Evolutionary conservation across 2,888 invertebrate species (phyloP), one percentile per base, ranked within the genome.

Genomic region (Dascillus cervinus): DNA sequence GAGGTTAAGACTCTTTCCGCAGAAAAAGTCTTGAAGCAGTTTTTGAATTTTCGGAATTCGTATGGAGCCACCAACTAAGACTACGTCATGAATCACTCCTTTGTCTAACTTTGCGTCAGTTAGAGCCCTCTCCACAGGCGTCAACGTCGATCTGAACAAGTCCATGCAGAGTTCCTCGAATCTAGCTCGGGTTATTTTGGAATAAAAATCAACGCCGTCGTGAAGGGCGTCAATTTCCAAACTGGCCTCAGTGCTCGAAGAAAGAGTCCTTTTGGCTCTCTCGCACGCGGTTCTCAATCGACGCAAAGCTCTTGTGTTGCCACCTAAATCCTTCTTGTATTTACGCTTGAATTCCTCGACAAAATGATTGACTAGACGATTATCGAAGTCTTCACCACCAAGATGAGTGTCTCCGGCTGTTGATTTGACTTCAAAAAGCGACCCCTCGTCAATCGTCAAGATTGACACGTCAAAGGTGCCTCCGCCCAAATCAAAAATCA

Each of bases 381-480:
- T 82, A 47, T 88, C 88, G 44, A 89, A 82, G 54, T 84, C 83
- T 66, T 84, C 82, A 8, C 82, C 83, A 3, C 82, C 83, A 40
- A 81, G 66, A 62, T 87, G 86, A 0, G 86, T 87, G 52, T 88
- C 85, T 3, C 86, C 87, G 3, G 85, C 79, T 1, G 87, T 87
- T 1, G 86, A 73, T 56, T 74, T 76, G 0, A 88, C 87, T 68
- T 87, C 83, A 52, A 87, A 87, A 42, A 86, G 60, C 0, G 82
- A 80, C 0, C 90, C 79, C 63, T 92, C 89, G 50, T 88, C 85
- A 58, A 94, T 92, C 44, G 86, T 80, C 14, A 94, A 69, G 43
- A 92, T 76, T 13, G 92, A 92, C 4, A 94, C 92, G 69, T 94
- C 92, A 58, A 94, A 94, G 17, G 90, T 91, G 14, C 90, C 92